Evolutionary conservation across 1,140 invertebrate genomes (phyloP).

Genomic region (Macrotrachela quadricornifera): DNA sequence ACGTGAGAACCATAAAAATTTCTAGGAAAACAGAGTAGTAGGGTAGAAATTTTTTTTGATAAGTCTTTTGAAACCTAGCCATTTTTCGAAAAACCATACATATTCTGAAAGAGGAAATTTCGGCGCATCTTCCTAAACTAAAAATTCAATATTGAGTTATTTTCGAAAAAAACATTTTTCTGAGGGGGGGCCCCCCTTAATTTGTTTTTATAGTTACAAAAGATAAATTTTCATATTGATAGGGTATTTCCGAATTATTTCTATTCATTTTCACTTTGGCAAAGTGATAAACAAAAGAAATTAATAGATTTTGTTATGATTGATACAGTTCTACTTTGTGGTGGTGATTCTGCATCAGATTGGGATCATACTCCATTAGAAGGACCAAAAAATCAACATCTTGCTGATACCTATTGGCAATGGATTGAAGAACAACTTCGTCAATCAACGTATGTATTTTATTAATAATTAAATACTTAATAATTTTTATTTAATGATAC

Average conservation of each 20-base stretch:
- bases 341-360: constrained; percentile 19
- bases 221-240: neutral
- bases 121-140: no score
- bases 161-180: no score
- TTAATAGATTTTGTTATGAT: constrained; percentile 29
- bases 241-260: constrained; percentile 31
- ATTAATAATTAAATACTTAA: no score
- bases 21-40: no score
- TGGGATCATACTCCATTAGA: constrained; percentile 11
- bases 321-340: constrained; percentile 32
- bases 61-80: no score
- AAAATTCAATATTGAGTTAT: no score
- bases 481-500: no score
- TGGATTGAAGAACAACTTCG: constrained; percentile 27
- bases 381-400: constrained; percentile 11
- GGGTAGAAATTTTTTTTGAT: no score
- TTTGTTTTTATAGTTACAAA: neutral
- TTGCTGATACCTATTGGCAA: constrained; percentile 24
- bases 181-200: no score
- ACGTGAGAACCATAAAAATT: no score
- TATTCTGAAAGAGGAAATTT: no score
- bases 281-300: constrained; percentile 11
- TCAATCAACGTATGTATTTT: constrained; percentile 8
- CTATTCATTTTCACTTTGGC: constrained; percentile 20
- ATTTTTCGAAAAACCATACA: no score